Percentiles rank a stretch among this genome's conserved stretches.
phyloP scores from a whole-genome alignment of 2,113 vertebrate species.

The Plectropomus leopardus region DNA sequence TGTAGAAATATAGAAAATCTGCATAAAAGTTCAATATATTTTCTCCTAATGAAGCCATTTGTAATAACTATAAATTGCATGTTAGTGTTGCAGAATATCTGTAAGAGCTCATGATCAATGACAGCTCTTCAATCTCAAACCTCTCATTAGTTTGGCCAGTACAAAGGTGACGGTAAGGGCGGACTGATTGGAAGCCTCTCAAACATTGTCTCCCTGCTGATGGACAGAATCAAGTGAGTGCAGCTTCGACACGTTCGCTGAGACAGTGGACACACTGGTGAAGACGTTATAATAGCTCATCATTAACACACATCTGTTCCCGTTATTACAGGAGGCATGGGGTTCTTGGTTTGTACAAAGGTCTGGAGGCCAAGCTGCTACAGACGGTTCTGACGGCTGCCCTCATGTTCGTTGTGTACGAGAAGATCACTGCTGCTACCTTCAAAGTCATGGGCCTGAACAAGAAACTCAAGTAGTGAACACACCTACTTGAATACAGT shows the following conservation, averaged over 20 bases:
- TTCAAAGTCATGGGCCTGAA: conserved; percentile 86
- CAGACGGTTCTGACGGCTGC: conserved; percentile 88
- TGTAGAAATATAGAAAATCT: no score
- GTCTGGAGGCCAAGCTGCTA: conserved; percentile 88
- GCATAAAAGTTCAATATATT: no score
- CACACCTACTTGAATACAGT: background rate
- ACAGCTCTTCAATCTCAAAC: background rate
- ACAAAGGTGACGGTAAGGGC: conserved; percentile 80
- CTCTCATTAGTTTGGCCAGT: conserved; percentile 83
- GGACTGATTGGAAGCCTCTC: conserved; percentile 79
- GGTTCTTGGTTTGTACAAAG: conserved; percentile 84
- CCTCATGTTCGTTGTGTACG: conserved; percentile 89
- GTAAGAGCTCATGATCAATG: background rate
- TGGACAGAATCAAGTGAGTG: conserved; percentile 85
- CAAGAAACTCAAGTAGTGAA: conserved; percentile 76
- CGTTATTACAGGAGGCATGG: conserved; percentile 78
- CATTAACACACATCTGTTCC: background rate
- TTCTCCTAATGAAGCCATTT: background rate
- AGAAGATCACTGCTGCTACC: conserved; percentile 85
- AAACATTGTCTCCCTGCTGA: conserved; percentile 78
- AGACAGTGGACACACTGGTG: background rate
- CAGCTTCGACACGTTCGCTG: background rate
- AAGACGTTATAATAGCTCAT: background rate
- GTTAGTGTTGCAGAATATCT: background rate
- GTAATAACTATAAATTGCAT: background rate